Evolutionary conservation across 2,888 invertebrate species (phyloP), one percentile per base, ranked within the genome.

Genomic region (Amiota minor): DNA sequence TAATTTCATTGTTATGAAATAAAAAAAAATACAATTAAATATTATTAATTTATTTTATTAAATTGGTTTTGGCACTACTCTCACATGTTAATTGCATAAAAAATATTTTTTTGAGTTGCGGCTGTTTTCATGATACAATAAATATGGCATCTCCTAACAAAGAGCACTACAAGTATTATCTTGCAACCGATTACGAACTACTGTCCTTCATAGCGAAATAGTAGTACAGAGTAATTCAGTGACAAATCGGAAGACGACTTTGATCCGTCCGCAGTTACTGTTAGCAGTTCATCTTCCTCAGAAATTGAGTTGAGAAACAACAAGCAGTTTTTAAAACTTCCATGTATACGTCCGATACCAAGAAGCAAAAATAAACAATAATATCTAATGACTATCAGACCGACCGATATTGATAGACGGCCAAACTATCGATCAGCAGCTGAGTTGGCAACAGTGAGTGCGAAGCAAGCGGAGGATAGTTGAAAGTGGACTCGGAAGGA

Each of bases 281-380:
- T 10, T 49, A 49, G 49, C 49, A 49, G 49, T 49, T 49, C 12
- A 49, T 49, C 49, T 9, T 49, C 49, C 49, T 49, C 49, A 49
- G 49, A 49, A 49, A 96, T 84, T 9, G 49, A 49, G 49, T 49
- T 12, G 49, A n/a, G n/a, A n/a, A n/a, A n/a, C 49, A 49, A 49
- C 49, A 49, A 49, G 49, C 49, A 49, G 49, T 49, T 49, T 49
- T 49, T 49, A 49, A 49, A 49, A 49, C 9, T 9, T 49, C 9
- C 9, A 49, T n/a, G n/a, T n/a, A n/a, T n/a, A 49, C 9, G 49
- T 49, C 49, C 49, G 49, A 49, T 49, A 49, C 9, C 12, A 49
- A 12, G 9, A 49, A 93, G 94, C 0, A 95, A 96, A 87, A 97
- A 97, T n/a, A n/a, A 9, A 94, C n/a, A n/a, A n/a, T n/a, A n/a